phyloP scores from a whole-genome alignment of 2,113 vertebrate species.

The Esox niger region DNA sequence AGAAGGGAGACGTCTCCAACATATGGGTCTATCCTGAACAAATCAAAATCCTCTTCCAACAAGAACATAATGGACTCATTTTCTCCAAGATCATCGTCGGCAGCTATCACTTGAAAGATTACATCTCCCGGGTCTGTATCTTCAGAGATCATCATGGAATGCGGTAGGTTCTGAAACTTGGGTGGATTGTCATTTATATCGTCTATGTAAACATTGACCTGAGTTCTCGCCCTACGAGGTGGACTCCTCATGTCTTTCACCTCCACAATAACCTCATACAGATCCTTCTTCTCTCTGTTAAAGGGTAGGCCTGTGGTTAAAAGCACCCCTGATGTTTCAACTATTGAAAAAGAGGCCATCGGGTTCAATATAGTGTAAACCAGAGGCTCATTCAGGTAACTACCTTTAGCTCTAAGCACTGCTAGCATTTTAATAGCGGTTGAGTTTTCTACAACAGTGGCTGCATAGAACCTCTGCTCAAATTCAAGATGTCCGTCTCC shows the following conservation, averaged over 20 bases:
- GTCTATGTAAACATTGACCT: conserved; percentile 82
- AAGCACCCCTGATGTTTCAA: conserved; percentile 82
- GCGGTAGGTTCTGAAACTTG: conserved; percentile 83
- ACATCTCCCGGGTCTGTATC: conserved; percentile 89
- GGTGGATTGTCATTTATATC: conserved; percentile 91
- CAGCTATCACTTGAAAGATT: conserved; percentile 86
- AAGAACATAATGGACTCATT: conserved; percentile 81
- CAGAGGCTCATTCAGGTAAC: conserved; percentile 85
- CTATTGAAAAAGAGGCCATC: conserved; percentile 77
- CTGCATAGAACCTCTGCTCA: conserved; percentile 69
- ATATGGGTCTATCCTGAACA: conserved; percentile 89
- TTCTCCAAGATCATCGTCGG: conserved; percentile 82
- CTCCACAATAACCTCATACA: conserved; percentile 81
- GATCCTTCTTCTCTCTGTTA: conserved; percentile 82
- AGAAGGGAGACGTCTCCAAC: conserved; percentile 89
- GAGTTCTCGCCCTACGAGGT: conserved; percentile 77
- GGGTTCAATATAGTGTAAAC: conserved; percentile 81
- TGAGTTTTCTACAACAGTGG: conserved; percentile 79
- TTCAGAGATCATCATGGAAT: conserved; percentile 83
- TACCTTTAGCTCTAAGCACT: conserved; percentile 78
- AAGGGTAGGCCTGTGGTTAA: conserved; percentile 83
- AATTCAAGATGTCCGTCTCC: conserved; percentile 75
- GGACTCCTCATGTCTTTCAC: conserved; percentile 81
- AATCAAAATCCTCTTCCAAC: conserved; percentile 83
- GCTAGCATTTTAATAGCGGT: conserved; percentile 70